These are phyloP conservation scores for Drosophila kuntzei DNA, from an alignment of 2,888 invertebrate species.

Conservation along the genomic window DNA sequence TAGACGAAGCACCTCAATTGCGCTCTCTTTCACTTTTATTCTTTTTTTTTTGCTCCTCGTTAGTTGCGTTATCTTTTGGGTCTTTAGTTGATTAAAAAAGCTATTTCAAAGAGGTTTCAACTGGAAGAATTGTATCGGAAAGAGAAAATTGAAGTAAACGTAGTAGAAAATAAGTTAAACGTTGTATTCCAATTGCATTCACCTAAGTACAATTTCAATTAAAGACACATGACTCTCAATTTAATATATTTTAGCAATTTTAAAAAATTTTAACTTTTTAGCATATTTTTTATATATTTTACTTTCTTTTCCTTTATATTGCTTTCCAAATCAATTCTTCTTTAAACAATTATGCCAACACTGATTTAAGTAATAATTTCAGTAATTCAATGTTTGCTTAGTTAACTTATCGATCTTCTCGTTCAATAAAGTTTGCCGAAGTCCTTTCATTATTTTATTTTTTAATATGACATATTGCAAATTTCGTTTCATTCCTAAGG, in stretches of 20 bases:
- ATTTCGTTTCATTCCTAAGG: no score
- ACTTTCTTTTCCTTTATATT: no score
- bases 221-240: background rate
- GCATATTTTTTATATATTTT: no score
- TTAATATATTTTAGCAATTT: no score
- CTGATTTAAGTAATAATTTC: no score
- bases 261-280: no score
- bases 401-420: background rate
- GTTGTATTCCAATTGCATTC: background rate
- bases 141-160: background rate
- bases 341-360: no score
- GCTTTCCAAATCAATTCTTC: no score
- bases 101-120: background rate
- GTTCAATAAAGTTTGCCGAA: no score
- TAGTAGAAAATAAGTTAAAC: background rate
- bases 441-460: no score
- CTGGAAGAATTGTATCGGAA: background rate
- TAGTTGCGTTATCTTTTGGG: background rate
- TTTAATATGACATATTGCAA: no score
- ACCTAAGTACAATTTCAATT: background rate
- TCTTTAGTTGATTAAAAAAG: slow-evolving; percentile 3
- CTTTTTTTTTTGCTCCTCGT: background rate
- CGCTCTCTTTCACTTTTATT: background rate
- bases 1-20: slow-evolving; percentile 28
- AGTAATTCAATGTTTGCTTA: background rate